phyloP scores from a whole-genome alignment of 2,888 invertebrate species.

The Thysanoteuthis rhombus region DNA sequence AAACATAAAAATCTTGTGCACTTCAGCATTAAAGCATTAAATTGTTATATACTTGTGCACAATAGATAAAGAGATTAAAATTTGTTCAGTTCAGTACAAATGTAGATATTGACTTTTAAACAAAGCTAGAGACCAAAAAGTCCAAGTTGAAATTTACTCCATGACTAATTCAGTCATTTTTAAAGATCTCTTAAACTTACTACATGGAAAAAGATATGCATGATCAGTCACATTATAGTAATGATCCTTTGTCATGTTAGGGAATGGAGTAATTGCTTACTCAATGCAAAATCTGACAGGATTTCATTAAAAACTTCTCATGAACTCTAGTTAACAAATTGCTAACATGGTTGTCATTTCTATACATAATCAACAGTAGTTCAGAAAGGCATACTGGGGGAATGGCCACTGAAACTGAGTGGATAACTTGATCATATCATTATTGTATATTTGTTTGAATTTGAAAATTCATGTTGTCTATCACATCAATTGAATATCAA shows the following conservation, averaged over 20 bases:
- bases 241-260: too few relatives aligned
- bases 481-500: not conserved
- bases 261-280: too few relatives aligned
- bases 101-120: not conserved
- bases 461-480: not conserved
- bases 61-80: not conserved
- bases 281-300: not conserved
- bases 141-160: not conserved
- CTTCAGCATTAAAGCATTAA: not conserved
- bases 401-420: not conserved
- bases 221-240: too few relatives aligned
- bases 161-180: not conserved
- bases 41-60: not conserved
- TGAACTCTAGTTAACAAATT: not conserved
- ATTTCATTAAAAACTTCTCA: not conserved
- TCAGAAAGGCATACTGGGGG: not conserved
- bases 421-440: not conserved
- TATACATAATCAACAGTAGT: not conserved
- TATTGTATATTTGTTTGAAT: not conserved
- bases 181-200: not conserved
- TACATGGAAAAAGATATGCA: not conserved
- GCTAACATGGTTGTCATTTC: not conserved
- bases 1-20: not conserved
- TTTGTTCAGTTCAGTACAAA: not conserved
- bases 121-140: not conserved